Base-by-base conservation (phyloP, 2,797 vertebrate species). In the Propithecus perrieri region DNA sequence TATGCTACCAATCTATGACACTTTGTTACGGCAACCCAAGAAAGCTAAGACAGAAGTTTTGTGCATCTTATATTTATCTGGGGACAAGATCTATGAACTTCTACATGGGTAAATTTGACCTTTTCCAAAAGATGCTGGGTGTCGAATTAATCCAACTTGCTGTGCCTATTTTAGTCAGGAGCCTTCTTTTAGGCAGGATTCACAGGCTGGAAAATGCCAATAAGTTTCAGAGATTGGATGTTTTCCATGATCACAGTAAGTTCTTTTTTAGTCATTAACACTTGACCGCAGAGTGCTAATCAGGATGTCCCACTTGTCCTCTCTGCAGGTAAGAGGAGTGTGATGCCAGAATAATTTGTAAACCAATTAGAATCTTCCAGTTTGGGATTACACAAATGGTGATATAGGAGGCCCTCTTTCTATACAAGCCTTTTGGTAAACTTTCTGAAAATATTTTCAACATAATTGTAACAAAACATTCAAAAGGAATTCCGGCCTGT, bases 381-480 rank as follows among this genome's bases (percentile, higher is more conserved):
- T 28, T 59, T 78, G 75, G 15, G 33, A 48, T 71, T 76, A 63
- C 15, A 65, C 43, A 76, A 43, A 72, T 7, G 20, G 10, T 20
- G 12, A 71, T 46, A 55, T 43, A 57, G 7, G 12, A 81, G 59
- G 14, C 7, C 2, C 1, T 95, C 10, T 28, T 67, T 87, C 81
- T 38, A 57, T 2, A 28, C 2, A 75, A 63, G 55, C 30, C 53
- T 63, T 65, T 15, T 71, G 30, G 48, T 57, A 57, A 91, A 9
- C 81, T 89, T 96, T 75, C 72, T 85, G 59, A 94, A 95, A 81
- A 50, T 89, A 71, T 61, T 76, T 76, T 72, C 79, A 85, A 55
- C 38, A 17, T 91, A 53, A 88, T 75, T 95, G 30, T 96, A 84
- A 96, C 59, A 55, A 84, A 95, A 46, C 79, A 81, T 94, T 67